phyloP scores from a whole-genome alignment of 2,797 vertebrate species.

The Dromococcyx pavoninus region DNA sequence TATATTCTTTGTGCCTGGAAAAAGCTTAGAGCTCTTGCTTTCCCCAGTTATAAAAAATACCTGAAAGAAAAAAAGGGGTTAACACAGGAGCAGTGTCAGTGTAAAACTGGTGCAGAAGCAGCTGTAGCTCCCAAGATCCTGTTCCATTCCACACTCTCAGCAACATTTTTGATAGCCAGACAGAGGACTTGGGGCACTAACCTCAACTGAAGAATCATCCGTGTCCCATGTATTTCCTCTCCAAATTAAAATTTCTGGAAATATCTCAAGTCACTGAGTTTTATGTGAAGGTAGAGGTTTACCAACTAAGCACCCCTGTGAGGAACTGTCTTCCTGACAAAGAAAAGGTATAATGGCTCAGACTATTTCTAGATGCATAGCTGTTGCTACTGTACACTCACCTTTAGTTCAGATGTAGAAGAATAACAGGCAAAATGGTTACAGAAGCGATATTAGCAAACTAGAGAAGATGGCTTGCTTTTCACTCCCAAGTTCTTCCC shows the following conservation, averaged over 20 bases:
- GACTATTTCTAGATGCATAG: not conserved
- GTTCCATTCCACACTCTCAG: rapidly evolving
- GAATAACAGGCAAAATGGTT: not conserved
- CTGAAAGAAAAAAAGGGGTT: not conserved
- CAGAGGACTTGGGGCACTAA: not conserved
- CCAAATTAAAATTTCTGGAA: not conserved
- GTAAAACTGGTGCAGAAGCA: not conserved
- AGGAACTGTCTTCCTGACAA: not conserved
- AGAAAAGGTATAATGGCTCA: not conserved
- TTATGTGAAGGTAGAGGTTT: not conserved
- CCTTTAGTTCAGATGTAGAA: not conserved
- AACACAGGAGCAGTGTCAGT: not conserved
- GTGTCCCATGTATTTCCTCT: not conserved
- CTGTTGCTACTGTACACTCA: not conserved
- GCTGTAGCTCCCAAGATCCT: not conserved
- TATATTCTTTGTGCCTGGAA: not conserved
- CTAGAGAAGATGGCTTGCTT: not conserved
- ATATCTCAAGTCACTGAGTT: not conserved
- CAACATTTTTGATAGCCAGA: not conserved
- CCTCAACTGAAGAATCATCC: not conserved
- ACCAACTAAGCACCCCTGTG: not conserved
- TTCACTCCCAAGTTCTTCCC: not conserved
- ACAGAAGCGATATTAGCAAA: not conserved
- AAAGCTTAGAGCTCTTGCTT: not conserved
- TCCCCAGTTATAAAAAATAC: not conserved